phyloP scores from a whole-genome alignment of 1,140 invertebrate species.

The Aphidius gifuensis region DNA sequence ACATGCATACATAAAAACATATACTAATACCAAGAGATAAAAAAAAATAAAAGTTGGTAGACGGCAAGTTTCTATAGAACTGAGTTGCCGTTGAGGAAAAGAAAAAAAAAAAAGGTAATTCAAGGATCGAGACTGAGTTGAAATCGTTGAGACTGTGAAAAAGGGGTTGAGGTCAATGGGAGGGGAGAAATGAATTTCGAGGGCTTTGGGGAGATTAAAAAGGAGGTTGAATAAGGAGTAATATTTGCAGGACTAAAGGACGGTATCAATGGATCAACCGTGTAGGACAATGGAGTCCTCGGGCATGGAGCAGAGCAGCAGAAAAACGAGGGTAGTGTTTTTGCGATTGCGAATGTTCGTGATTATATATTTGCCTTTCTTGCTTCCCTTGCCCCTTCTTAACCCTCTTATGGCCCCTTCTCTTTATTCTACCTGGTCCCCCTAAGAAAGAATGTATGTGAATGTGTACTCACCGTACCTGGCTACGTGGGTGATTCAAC shows the following conservation, averaged over 20 bases:
- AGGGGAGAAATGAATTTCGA: neutral
- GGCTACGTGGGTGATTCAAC: too few species aligned
- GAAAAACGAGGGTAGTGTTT: slow-evolving; percentile 30
- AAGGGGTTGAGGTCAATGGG: slow-evolving; percentile 1
- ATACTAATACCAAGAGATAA: too few species aligned
- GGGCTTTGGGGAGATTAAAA: neutral
- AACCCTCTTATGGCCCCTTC: neutral
- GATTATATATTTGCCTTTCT: neutral
- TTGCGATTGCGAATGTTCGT: slow-evolving; percentile 9
- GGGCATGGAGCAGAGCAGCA: slow-evolving; percentile 47
- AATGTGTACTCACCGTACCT: too few species aligned
- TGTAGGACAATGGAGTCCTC: slow-evolving; percentile 48
- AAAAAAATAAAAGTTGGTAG: too few species aligned
- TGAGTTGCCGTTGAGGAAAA: too few species aligned
- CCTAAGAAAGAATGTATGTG: too few species aligned
- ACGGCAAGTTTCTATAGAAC: too few species aligned
- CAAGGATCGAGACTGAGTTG: too few species aligned
- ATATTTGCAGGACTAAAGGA: slow-evolving; percentile 26
- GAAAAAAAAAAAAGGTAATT: too few species aligned
- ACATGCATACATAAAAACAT: neutral
- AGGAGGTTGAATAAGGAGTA: slow-evolving; percentile 13
- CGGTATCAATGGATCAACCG: slow-evolving; percentile 20
- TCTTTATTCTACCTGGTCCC: too few species aligned
- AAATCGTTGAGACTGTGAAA: neutral
- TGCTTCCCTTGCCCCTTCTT: slow-evolving; percentile 21